Evolutionary conservation across 2,113 vertebrate species (phyloP).

Genomic region (Meriones unguiculatus): DNA sequence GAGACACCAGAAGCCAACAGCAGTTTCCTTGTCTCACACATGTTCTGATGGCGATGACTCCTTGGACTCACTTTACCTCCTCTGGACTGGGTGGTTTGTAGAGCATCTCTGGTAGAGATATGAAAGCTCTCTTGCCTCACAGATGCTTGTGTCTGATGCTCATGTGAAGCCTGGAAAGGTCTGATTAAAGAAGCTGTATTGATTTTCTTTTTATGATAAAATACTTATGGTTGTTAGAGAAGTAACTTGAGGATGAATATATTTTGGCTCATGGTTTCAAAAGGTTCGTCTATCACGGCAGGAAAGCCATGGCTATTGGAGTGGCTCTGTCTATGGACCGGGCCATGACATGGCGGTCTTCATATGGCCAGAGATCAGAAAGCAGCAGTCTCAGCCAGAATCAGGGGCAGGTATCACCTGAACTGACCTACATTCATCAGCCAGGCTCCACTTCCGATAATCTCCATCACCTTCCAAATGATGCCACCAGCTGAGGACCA

Average conservation of each 20-base stretch:
- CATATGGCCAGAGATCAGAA: background rate
- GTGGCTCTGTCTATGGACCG: background rate
- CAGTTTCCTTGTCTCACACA: background rate
- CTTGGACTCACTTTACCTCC: background rate
- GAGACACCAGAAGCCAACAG: background rate
- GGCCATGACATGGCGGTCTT: background rate
- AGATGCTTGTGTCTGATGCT: background rate
- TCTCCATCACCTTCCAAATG: background rate
- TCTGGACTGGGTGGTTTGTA: background rate
- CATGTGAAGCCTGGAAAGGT: background rate
- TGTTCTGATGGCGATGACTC: background rate
- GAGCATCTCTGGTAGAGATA: background rate
- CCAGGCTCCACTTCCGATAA: background rate
- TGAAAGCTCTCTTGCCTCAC: background rate
- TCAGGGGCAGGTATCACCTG: background rate
- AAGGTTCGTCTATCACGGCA: background rate
- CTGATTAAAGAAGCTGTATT: background rate
- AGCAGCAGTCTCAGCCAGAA: background rate
- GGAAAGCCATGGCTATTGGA: background rate
- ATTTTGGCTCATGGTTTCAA: background rate
- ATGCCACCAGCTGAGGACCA: background rate
- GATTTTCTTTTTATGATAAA: background rate
- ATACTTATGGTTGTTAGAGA: background rate
- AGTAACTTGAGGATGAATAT: background rate
- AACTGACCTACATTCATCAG: background rate